These are phyloP conservation scores for Serinus canaria DNA, from an alignment of 2,113 vertebrate species.

Conservation along the genomic window DNA sequence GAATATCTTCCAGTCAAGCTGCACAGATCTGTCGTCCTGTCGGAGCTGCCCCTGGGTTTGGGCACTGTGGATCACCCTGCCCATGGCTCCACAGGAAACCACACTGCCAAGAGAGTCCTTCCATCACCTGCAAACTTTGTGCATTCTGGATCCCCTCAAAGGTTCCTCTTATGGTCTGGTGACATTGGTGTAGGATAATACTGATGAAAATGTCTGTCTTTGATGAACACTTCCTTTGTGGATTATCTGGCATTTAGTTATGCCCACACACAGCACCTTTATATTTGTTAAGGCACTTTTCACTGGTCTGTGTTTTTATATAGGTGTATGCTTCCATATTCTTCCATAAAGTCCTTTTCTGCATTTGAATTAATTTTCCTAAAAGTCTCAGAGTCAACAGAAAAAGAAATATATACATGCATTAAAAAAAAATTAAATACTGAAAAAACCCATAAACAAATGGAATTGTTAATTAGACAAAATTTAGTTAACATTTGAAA, in stretches of 20 bases:
- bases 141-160: neutral
- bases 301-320: neutral
- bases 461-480: neutral
- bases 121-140: neutral
- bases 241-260: neutral
- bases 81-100: neutral
- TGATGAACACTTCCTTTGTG: neutral
- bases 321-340: neutral
- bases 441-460: rapidly evolving
- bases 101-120: neutral
- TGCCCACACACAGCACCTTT: neutral
- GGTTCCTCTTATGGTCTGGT: neutral
- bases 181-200: neutral
- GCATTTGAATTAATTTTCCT: neutral
- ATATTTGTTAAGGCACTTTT: neutral
- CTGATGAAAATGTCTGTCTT: neutral
- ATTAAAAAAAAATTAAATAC: neutral
- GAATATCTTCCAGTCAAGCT: neutral
- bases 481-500: neutral
- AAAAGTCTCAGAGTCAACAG: neutral
- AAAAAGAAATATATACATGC: rapidly evolving
- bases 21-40: neutral
- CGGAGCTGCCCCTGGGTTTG: neutral
- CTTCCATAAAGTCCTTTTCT: neutral
- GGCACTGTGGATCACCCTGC: neutral